Evolutionary conservation across 35 echinoderm and acorn worm genomes (phyloP).

Genomic region (Apostichopus californicus): DNA sequence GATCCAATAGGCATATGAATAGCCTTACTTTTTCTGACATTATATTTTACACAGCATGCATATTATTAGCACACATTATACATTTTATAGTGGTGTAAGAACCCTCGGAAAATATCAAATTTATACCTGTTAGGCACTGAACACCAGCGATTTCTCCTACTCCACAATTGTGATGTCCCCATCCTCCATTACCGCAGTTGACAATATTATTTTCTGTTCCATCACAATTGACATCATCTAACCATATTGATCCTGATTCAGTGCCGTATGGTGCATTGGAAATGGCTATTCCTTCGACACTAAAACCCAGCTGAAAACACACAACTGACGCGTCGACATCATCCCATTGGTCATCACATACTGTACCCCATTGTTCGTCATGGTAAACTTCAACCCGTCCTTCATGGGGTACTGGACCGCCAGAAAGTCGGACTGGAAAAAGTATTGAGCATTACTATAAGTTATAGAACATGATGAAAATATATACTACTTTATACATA

Average conservation of each 20-base stretch:
- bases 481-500: too few species aligned
- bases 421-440: not conserved
- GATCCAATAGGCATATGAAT: too few species aligned
- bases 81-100: too few species aligned
- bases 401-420: not conserved
- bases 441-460: too few species aligned
- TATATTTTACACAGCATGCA: too few species aligned
- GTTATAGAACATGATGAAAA: too few species aligned
- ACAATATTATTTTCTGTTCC: not conserved
- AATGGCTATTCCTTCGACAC: not conserved
- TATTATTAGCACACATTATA: too few species aligned
- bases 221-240: not conserved
- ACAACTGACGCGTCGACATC: not conserved
- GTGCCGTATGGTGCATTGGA: not conserved
- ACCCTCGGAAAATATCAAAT: too few species aligned
- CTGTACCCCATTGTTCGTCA: not conserved
- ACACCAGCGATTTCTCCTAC: not conserved
- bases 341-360: slow-evolving; percentile 3
- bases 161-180: not conserved
- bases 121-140: not conserved
- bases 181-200: not conserved
- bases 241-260: not conserved
- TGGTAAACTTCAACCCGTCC: not conserved
- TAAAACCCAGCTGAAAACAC: not conserved
- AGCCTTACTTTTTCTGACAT: too few species aligned